Percentiles rank a stretch among this genome's conserved stretches.
phyloP scores from a whole-genome alignment of 2,113 vertebrate species.

The Zapornia atra region DNA sequence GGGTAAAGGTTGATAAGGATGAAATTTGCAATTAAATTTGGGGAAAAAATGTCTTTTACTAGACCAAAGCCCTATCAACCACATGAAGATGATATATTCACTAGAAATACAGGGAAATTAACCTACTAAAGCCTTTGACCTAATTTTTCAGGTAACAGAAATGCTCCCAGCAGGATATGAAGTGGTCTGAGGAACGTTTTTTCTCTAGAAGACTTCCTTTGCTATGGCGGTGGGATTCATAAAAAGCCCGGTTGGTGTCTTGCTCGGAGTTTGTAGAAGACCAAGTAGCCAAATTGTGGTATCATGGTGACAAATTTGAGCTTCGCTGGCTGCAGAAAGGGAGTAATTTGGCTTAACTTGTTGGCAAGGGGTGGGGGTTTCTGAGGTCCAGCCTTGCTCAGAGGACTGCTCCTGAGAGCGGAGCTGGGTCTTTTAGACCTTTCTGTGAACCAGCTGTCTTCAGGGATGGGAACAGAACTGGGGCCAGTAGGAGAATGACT shows the following conservation, averaged over 20 bases:
- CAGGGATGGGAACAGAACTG: no score
- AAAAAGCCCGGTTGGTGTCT: not conserved
- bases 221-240: not conserved
- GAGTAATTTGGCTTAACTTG: not conserved
- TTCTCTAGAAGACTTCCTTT: not conserved
- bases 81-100: not conserved
- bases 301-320: accelerated
- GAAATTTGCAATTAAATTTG: not conserved
- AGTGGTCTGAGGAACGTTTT: not conserved
- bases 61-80: not conserved
- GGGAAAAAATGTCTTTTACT: not conserved
- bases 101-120: not conserved
- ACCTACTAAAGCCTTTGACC: not conserved
- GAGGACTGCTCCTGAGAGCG: not conserved
- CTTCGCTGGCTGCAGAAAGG: not conserved
- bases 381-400: not conserved
- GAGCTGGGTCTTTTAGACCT: not conserved
- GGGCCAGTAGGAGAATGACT: no score
- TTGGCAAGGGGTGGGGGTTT: not conserved
- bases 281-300: not conserved
- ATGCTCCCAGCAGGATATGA: not conserved
- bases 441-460: not conserved
- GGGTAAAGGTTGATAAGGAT: not conserved
- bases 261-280: not conserved
- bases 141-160: not conserved